A percentile compares a stretch with the other conserved stretches of the same genome.
Conservation (phyloP, 2,113 vertebrate species). For the Cebidichthys violaceus region DNA sequence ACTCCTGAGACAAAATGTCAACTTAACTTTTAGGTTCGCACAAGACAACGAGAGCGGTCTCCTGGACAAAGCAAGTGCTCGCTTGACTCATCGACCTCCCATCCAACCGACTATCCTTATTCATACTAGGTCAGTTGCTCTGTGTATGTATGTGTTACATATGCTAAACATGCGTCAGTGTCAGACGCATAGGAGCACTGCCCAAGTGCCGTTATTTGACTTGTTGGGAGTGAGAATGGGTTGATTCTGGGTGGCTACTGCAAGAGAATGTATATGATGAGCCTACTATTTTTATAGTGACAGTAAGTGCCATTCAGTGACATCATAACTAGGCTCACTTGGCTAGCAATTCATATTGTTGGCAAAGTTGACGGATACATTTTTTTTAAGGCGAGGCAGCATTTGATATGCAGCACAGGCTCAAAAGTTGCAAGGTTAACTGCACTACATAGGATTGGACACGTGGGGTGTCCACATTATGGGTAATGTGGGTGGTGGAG, state of each 20-base stretch:
- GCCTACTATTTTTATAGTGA: neutral
- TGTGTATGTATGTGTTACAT: too few relatives aligned
- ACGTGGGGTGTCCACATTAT: conserved; percentile 35
- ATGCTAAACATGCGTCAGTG: too few relatives aligned
- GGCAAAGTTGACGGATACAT: neutral
- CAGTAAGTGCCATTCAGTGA: neutral
- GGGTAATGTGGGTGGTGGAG: conserved; percentile 40
- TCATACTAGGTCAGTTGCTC: neutral
- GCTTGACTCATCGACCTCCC: neutral
- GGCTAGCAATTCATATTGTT: neutral
- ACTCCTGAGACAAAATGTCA: neutral
- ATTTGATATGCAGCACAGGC: conserved; percentile 27
- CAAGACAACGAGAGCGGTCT: neutral
- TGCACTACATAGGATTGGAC: conserved; percentile 32
- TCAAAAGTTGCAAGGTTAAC: conserved; percentile 49
- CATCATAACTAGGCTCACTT: neutral
- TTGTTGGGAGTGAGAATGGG: neutral
- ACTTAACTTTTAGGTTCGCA: neutral
- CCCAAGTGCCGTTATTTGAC: too few relatives aligned
- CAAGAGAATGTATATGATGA: neutral
- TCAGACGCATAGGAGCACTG: too few relatives aligned
- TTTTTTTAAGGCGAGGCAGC: conserved; percentile 8
- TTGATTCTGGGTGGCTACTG: neutral
- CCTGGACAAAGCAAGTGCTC: neutral
- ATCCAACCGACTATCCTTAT: neutral